Evolutionary conservation across 2,113 vertebrate species (phyloP).

Genomic region (Phrynocephalus versicolor): DNA sequence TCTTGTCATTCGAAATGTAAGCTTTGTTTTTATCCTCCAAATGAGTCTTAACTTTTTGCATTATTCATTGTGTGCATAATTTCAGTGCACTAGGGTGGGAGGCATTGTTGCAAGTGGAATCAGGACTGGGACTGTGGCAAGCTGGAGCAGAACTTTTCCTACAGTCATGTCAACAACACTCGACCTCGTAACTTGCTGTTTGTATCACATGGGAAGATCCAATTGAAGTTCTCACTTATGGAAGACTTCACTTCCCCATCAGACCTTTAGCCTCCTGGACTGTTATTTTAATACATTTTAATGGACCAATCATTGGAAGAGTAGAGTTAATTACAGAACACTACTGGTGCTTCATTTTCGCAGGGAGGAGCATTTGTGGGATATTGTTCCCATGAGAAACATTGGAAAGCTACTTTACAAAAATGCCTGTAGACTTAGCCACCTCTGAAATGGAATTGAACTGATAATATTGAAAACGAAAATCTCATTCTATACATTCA

Average conservation of each 20-base stretch:
- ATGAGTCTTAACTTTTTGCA: no score
- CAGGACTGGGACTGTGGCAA: not conserved
- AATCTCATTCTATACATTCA: not conserved
- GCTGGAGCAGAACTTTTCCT: no score
- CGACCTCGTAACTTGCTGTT: not conserved
- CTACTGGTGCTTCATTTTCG: not conserved
- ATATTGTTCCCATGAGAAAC: not conserved
- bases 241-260: not conserved
- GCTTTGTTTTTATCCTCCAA: no score
- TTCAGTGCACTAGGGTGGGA: no score
- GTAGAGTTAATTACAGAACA: not conserved
- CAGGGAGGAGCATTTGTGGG: not conserved
- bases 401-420: not conserved
- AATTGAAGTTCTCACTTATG: not conserved
- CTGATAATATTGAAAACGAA: fast-evolving
- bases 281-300: slow-evolving; percentile 1
- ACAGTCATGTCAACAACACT: not conserved
- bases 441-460: not conserved
- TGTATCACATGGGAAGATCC: not conserved
- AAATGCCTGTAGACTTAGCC: not conserved
- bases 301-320: not conserved
- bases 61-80: no score
- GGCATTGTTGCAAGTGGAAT: not conserved
- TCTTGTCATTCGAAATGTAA: no score
- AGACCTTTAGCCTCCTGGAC: not conserved